Percentiles rank a stretch among this genome's conserved stretches.
These are phyloP conservation scores for Acipenser oxyrinchus DNA, from an alignment of 2,797 vertebrate species.

Conservation along the genomic window DNA sequence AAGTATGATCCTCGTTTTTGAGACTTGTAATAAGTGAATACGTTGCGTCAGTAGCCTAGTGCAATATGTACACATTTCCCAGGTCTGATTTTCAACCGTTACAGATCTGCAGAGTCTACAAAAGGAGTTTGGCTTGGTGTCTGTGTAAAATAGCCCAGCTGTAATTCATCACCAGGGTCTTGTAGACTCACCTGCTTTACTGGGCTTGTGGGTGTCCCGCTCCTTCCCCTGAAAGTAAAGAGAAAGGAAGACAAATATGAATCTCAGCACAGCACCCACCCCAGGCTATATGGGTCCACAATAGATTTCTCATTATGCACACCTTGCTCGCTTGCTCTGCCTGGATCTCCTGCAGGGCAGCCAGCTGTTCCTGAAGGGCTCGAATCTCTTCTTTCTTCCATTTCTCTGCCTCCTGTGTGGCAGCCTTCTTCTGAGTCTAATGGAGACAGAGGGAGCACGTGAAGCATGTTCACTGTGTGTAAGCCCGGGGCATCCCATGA, in stretches of 20 bases:
- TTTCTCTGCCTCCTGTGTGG: slow-evolving; percentile 48
- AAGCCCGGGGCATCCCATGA: slow-evolving; percentile 5
- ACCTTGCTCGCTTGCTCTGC: slow-evolving; percentile 37
- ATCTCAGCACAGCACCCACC: too few relatives aligned
- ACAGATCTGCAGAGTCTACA: too few relatives aligned
- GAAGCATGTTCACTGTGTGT: not conserved
- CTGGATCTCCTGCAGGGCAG: slow-evolving; percentile 58
- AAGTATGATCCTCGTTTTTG: too few relatives aligned
- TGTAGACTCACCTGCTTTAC: slow-evolving; percentile 41
- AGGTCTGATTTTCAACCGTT: too few relatives aligned
- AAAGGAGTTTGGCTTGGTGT: not conserved
- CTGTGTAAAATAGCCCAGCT: not conserved
- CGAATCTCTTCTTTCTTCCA: slow-evolving; percentile 68
- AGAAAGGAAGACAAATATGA: slow-evolving; percentile 7
- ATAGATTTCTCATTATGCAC: not conserved
- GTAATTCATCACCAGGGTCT: not conserved
- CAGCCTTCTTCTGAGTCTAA: slow-evolving; percentile 49
- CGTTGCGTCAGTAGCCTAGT: too few relatives aligned
- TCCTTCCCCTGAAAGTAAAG: slow-evolving; percentile 31
- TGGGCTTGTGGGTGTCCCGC: slow-evolving; percentile 31
- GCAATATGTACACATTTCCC: too few relatives aligned
- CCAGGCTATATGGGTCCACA: too few relatives aligned
- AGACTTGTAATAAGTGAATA: too few relatives aligned
- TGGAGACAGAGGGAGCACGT: not conserved
- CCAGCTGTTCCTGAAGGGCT: slow-evolving; percentile 66